Conservation (phyloP, 2,797 vertebrate species). For the Emys orbicularis region DNA sequence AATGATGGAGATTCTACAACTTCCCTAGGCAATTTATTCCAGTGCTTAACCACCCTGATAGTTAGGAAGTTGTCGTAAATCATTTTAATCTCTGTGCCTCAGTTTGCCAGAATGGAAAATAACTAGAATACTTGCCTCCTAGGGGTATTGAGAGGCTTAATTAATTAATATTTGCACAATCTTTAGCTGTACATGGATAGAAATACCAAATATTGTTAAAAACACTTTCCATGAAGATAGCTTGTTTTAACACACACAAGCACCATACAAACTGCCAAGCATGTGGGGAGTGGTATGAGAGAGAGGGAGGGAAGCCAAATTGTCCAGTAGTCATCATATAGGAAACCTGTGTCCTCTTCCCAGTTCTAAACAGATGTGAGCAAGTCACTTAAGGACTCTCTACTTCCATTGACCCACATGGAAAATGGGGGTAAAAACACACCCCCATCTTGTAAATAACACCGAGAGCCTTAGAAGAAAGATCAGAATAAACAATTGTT, state of each 20-base stretch:
- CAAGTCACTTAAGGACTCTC: constrained; percentile 2
- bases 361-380: constrained; percentile 14
- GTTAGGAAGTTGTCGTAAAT: not conserved
- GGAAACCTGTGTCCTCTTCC: constrained; percentile 10
- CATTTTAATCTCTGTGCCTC: not conserved
- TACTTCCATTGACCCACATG: not conserved
- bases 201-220: not conserved
- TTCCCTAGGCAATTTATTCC: no score
- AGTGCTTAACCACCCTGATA: no score
- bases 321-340: not conserved
- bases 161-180: not conserved
- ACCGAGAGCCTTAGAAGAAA: constrained; percentile 48
- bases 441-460: not conserved
- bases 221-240: not conserved
- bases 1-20: no score
- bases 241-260: not conserved
- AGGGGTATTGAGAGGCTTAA: not conserved
- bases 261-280: not conserved
- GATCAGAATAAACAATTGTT: constrained; percentile 60
- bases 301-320: not conserved
- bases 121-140: not conserved
- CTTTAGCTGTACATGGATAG: not conserved
- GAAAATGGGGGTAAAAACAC: not conserved
- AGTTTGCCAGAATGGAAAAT: not conserved
- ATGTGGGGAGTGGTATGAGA: not conserved